Conservation (phyloP, 2,113 vertebrate genomes). For the Thryonomys swinderianus region DNA sequence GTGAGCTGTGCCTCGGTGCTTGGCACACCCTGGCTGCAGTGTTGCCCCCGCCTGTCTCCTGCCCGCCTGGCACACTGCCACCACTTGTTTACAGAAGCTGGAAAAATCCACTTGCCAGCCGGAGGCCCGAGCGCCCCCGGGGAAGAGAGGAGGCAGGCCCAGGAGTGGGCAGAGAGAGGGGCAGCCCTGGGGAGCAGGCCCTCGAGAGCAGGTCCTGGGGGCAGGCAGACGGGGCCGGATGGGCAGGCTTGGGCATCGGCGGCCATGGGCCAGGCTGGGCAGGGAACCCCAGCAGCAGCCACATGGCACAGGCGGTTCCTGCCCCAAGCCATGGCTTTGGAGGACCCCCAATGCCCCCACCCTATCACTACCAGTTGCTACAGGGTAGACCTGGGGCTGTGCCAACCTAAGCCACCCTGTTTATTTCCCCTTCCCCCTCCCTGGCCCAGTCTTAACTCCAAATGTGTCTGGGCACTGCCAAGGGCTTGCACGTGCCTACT, state of each 20-base stretch:
- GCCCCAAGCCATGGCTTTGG: background rate
- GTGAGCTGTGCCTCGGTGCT: slow-evolving; percentile 77
- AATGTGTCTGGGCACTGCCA: slow-evolving; percentile 72
- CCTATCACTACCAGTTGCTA: slow-evolving; percentile 61
- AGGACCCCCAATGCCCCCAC: background rate
- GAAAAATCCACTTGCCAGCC: slow-evolving; percentile 81
- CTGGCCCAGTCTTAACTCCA: slow-evolving; percentile 63
- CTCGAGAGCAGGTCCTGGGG: slow-evolving; percentile 61
- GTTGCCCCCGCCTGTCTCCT: slow-evolving; percentile 82
- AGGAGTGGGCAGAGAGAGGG: slow-evolving; percentile 77
- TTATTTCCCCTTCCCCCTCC: slow-evolving; percentile 66
- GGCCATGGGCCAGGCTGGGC: background rate
- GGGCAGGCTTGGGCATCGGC: background rate
- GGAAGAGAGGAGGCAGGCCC: slow-evolving; percentile 75
- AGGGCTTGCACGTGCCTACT: slow-evolving; percentile 69
- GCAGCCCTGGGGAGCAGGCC: slow-evolving; percentile 65
- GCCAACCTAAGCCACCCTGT: slow-evolving; percentile 74
- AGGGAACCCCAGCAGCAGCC: background rate
- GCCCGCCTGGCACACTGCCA: slow-evolving; percentile 80
- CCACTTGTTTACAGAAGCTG: slow-evolving; percentile 83
- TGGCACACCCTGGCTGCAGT: slow-evolving; percentile 82
- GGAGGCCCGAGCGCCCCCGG: slow-evolving; percentile 76
- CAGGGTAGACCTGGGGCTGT: slow-evolving; percentile 68
- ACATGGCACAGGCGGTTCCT: slow-evolving; percentile 3
- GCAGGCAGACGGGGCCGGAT: slow-evolving; percentile 10